Percentiles rank a stretch among this genome's conserved stretches.
These are phyloP conservation scores for Rhyacichthys aspro DNA, from an alignment of 2,797 vertebrate species.

Conservation along the genomic window DNA sequence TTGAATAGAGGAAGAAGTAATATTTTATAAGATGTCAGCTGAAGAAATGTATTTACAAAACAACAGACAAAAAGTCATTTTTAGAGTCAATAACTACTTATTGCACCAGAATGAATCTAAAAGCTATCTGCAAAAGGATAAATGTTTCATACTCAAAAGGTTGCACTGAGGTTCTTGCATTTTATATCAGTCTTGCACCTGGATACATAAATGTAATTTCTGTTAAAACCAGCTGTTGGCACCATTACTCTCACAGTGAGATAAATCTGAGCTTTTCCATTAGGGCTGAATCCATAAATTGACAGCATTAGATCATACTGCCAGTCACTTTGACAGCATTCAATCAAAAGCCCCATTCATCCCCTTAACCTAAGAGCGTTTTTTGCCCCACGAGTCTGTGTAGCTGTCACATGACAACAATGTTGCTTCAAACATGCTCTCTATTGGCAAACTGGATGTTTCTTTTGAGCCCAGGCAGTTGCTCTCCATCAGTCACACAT, in stretches of 20 bases:
- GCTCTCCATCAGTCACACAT: constrained; percentile 77
- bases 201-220: constrained; percentile 37
- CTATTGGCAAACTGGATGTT: constrained; percentile 49
- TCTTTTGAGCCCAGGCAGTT: constrained; percentile 58
- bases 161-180: constrained; percentile 1
- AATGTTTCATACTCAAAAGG: constrained; percentile 33
- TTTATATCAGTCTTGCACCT: constrained; percentile 14
- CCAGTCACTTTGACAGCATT: constrained; percentile 44
- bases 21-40: constrained; percentile 40
- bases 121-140: constrained; percentile 25
- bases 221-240: constrained; percentile 22
- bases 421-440: constrained; percentile 45
- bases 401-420: constrained; percentile 40
- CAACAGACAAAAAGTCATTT: constrained; percentile 31
- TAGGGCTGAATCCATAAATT: constrained; percentile 57
- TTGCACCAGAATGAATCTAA: constrained; percentile 53
- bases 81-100: constrained; percentile 47
- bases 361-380: constrained; percentile 62
- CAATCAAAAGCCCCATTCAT: constrained; percentile 48
- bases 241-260: constrained; percentile 25
- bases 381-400: constrained; percentile 35
- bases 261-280: constrained; percentile 53
- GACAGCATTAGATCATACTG: constrained; percentile 51
- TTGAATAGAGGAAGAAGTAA: constrained; percentile 6
- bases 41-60: constrained; percentile 42